Percentiles rank a stretch among this genome's conserved stretches.
Evolutionary conservation across 1,140 invertebrate genomes (phyloP).

Genomic region (Melitaea cinxia): DNA sequence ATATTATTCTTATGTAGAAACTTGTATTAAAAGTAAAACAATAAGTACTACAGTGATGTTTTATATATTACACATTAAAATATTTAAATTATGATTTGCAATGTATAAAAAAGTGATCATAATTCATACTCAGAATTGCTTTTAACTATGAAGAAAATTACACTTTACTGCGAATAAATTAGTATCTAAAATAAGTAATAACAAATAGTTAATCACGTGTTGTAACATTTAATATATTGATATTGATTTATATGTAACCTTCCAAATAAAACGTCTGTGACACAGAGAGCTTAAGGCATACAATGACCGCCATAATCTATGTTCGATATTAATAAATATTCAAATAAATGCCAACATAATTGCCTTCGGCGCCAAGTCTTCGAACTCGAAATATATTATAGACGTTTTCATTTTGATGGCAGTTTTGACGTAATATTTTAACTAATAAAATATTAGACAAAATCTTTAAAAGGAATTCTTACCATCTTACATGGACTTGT

Average conservation of each 20-base stretch:
- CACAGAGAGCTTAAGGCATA: constrained; percentile 6
- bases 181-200: no score
- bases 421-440: not conserved
- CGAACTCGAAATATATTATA: not conserved
- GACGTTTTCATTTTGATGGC: constrained; percentile 7
- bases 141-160: no score
- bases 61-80: no score
- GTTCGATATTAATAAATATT: constrained; percentile 17
- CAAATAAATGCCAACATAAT: constrained; percentile 20
- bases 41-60: no score
- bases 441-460: no score
- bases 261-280: constrained; percentile 4
- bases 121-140: no score
- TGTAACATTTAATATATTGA: not conserved
- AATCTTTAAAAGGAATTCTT: no score
- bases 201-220: not conserved
- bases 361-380: constrained; percentile 16
- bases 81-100: no score
- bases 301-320: constrained; percentile 4
- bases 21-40: no score
- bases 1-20: not conserved
- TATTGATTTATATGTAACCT: constrained; percentile 2
- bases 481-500: no score
- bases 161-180: no score
- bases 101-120: no score